A percentile compares a stretch with the other conserved stretches of the same genome.
Conservation (phyloP, 2,797 vertebrate genomes). For the Danio kyathit region DNA sequence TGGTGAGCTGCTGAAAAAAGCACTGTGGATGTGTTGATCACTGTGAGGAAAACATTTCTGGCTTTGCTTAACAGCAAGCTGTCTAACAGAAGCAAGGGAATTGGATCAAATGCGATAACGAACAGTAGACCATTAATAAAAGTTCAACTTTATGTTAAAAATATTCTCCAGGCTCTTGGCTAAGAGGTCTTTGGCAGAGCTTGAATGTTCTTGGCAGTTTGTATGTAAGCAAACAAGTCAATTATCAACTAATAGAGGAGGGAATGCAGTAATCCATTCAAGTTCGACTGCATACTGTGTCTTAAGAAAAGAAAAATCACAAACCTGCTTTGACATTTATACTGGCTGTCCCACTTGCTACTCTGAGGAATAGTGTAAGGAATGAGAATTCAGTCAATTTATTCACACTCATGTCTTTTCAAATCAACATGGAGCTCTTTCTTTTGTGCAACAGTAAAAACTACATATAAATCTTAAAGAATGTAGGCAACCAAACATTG, state of each 20-base stretch:
- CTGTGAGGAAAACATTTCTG: background rate
- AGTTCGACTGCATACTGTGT: background rate
- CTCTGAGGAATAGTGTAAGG: background rate
- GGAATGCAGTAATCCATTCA: conserved; percentile 22
- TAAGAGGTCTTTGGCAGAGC: conserved; percentile 30
- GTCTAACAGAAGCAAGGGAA: conserved; percentile 2
- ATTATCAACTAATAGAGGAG: conserved; percentile 46
- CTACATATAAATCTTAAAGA: background rate
- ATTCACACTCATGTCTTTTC: background rate
- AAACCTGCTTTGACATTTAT: background rate
- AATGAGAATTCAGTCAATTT: background rate
- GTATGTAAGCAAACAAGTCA: conserved; percentile 49
- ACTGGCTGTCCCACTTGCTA: background rate
- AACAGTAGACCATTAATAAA: conserved; percentile 31
- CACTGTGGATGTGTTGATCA: background rate
- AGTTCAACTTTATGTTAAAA: conserved; percentile 35
- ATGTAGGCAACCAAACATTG: background rate
- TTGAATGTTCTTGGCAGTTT: conserved; percentile 46
- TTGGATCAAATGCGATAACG: conserved; percentile 2
- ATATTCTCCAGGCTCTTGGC: conserved; percentile 4
- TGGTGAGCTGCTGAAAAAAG: background rate
- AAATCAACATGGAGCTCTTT: background rate
- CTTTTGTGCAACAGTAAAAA: background rate
- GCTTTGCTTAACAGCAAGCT: background rate
- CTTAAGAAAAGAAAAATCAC: background rate